phyloP scores from a whole-genome alignment of 2,113 vertebrate genomes.

The Nesogale talazaci region DNA sequence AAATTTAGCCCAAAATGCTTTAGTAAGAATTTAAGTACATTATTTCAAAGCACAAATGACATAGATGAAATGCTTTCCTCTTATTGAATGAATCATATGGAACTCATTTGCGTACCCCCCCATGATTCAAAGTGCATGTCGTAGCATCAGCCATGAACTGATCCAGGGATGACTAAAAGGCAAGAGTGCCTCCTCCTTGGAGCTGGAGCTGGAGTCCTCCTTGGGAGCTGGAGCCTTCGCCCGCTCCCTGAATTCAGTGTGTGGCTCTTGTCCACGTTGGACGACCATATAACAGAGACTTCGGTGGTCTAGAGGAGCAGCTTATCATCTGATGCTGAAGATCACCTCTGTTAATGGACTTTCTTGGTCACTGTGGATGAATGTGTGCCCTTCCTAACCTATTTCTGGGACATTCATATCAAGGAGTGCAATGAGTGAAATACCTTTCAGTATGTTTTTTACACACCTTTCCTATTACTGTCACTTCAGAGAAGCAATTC shows the following conservation, averaged over 20 bases:
- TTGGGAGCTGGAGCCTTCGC: background rate
- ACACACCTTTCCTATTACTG: background rate
- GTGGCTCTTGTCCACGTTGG: background rate
- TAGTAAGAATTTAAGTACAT: constrained; percentile 4
- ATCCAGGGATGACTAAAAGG: background rate
- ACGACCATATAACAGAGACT: background rate
- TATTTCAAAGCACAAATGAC: background rate
- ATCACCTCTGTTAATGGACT: background rate
- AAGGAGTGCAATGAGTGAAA: background rate
- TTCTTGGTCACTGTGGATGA: background rate
- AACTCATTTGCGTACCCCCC: background rate
- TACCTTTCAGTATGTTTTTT: background rate
- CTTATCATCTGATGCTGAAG: background rate
- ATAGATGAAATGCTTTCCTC: background rate
- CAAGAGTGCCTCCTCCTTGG: background rate
- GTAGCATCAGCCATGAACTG: background rate
- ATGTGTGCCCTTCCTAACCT: background rate
- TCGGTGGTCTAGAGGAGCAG: background rate
- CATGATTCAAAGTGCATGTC: background rate
- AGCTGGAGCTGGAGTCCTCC: too few relatives aligned
- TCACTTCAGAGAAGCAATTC: background rate
- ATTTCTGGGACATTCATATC: background rate
- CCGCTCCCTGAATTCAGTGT: background rate
- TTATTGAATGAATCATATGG: background rate
- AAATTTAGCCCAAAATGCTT: background rate